Evolutionary conservation across 1,140 invertebrate genomes (phyloP).

Genomic region (Micrasema longulum): DNA sequence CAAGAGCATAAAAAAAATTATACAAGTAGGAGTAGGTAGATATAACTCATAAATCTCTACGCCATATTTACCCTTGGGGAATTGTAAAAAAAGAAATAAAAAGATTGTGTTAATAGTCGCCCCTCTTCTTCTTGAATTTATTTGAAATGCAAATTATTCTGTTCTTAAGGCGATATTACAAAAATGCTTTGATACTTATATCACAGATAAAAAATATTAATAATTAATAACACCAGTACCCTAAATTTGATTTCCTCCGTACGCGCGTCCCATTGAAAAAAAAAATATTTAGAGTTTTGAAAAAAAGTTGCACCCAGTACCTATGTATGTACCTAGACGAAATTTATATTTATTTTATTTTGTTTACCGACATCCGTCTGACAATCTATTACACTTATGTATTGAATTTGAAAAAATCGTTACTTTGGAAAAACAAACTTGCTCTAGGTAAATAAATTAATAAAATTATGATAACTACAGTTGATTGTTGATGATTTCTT

Average conservation of each 20-base stretch:
- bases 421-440: too few relatives aligned
- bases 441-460: too few relatives aligned
- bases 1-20: background rate
- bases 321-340: too few relatives aligned
- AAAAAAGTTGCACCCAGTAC: too few relatives aligned
- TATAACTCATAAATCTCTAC: background rate
- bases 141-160: constrained; percentile 50
- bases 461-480: too few relatives aligned
- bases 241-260: background rate
- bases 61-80: constrained; percentile 13
- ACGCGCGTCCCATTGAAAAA: background rate
- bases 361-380: too few relatives aligned
- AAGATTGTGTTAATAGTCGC: constrained; percentile 55
- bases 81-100: constrained; percentile 52
- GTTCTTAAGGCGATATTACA: background rate
- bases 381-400: too few relatives aligned
- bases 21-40: background rate
- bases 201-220: background rate
- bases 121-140: constrained; percentile 49
- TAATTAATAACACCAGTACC: background rate
- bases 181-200: background rate
- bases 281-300: background rate
- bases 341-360: too few relatives aligned
- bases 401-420: too few relatives aligned
- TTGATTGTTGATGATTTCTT: too few relatives aligned